A percentile compares a stretch with the other conserved stretches of the same genome.
phyloP scores from a whole-genome alignment of 2,888 invertebrate species.

The Loripinus fragilis region DNA sequence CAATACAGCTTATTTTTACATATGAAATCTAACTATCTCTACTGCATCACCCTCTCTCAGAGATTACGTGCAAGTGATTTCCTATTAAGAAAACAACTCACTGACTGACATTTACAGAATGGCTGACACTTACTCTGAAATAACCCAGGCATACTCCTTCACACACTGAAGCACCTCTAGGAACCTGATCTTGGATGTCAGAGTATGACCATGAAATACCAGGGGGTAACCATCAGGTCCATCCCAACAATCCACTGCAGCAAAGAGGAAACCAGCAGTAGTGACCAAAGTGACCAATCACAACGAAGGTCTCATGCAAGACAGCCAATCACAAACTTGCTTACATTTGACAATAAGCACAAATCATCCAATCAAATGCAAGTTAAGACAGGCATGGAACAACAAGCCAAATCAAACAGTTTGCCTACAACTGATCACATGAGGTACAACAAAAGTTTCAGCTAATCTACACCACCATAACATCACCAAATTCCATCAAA shows the following conservation, averaged over 20 bases:
- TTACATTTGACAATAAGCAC: not conserved
- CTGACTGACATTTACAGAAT: too few relatives aligned
- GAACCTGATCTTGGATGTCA: slow-evolving; percentile 97
- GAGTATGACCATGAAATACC: slow-evolving; percentile 98
- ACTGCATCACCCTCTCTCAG: too few relatives aligned
- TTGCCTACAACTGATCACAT: too few relatives aligned
- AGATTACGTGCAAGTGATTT: too few relatives aligned
- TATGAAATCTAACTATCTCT: too few relatives aligned
- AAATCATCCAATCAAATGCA: not conserved
- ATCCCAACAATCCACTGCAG: slow-evolving; percentile 96
- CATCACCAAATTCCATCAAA: too few relatives aligned
- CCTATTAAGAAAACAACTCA: too few relatives aligned
- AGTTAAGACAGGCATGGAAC: not conserved
- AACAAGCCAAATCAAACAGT: not conserved
- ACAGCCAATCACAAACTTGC: not conserved
- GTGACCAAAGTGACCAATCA: slow-evolving; percentile 18
- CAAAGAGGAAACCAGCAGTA: slow-evolving; percentile 8
- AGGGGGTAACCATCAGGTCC: slow-evolving; percentile 96
- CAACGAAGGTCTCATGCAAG: not conserved
- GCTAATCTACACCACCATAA: too few relatives aligned
- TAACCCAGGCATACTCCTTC: slow-evolving; percentile 96
- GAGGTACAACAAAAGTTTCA: too few relatives aligned
- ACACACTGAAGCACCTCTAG: slow-evolving; percentile 96
- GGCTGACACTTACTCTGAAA: slow-evolving; percentile 85
- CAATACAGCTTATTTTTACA: too few relatives aligned